Percentiles rank a stretch among this genome's conserved stretches.
Conservation (phyloP, 2,888 invertebrate genomes). For the Lithophane ornitopus region DNA sequence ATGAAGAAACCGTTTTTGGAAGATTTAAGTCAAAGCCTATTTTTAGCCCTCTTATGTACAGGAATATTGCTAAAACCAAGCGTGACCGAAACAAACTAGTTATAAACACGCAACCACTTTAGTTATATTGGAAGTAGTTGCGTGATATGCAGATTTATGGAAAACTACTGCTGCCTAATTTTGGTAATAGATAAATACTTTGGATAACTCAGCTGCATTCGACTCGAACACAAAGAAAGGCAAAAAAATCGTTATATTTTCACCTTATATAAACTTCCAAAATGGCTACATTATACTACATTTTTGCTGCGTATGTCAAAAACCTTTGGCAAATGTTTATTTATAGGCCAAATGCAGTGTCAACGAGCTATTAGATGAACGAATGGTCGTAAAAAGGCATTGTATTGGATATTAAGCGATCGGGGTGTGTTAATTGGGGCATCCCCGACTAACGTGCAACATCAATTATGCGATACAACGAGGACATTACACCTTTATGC, state of each 20-base stretch:
- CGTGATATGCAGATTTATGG: constrained; percentile 26
- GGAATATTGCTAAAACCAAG: constrained; percentile 4
- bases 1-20: background rate
- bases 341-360: constrained; percentile 60
- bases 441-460: constrained; percentile 66
- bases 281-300: background rate
- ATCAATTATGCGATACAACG: constrained; percentile 66
- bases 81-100: constrained; percentile 1
- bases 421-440: constrained; percentile 76
- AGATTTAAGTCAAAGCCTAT: background rate
- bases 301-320: background rate
- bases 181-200: constrained; percentile 12
- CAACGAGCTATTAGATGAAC: constrained; percentile 76
- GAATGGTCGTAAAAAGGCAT: constrained; percentile 78
- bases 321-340: constrained; percentile 36
- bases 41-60: background rate
- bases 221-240: background rate
- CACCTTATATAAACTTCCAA: background rate
- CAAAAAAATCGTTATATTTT: background rate
- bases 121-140: constrained; percentile 34
- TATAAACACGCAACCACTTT: constrained; percentile 40
- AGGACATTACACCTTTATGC: constrained; percentile 63
- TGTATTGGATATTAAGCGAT: constrained; percentile 78
- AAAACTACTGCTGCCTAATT: constrained; percentile 5
- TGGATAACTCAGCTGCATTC: background rate